Base-by-base conservation (phyloP, 1,140 invertebrate genomes). In the Yoshiicerus persimilis region DNA sequence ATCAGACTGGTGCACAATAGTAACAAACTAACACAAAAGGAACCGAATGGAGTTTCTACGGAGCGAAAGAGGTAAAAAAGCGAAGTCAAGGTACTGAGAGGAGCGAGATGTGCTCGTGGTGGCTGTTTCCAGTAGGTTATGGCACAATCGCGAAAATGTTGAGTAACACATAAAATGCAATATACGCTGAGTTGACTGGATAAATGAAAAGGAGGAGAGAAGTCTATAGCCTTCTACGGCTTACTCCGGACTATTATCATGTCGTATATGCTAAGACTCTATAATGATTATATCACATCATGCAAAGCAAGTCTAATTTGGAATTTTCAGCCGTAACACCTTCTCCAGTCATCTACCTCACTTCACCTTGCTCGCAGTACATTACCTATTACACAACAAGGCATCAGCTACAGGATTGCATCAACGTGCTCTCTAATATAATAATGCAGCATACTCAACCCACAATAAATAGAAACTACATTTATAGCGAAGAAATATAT, bases 301-400 rank as follows among this genome's bases (percentile, higher is more conserved):
- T 80, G 32, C 30, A 36, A 80, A 4, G 27, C 34, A 80, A 5
- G 38, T 47, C 83, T 84, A 84, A 84, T 84, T 84, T 47, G 83
- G 83, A 47, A 84, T 84, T 62, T 84, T 62, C 23, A 84, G 83
- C 27, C 83, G 47, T 84, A 84, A 56, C 83, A 84, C 83, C 38
- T 84, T 47, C 83, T 84, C 83, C 83, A 84, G 83, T 84, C 83
- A 84, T 84, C 38, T 84, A 84, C 83, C 83, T 84, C 75, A 38
- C 20, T 80, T 80, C 75, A 80, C 75, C 75, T 80, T 80, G 75
- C 75, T 80, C 34, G 6, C 30, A 80, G 13, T 80, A 38, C 34
- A 80, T 38, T 36, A 77, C 8, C 70, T 34, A 77, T 77, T 80
- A 80, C 75, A 80, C 75, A 80, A 80, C 10, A 75, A 16, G 25